phyloP scores from a whole-genome alignment of 2,797 vertebrate species.

The Taeniopygia guttata region DNA sequence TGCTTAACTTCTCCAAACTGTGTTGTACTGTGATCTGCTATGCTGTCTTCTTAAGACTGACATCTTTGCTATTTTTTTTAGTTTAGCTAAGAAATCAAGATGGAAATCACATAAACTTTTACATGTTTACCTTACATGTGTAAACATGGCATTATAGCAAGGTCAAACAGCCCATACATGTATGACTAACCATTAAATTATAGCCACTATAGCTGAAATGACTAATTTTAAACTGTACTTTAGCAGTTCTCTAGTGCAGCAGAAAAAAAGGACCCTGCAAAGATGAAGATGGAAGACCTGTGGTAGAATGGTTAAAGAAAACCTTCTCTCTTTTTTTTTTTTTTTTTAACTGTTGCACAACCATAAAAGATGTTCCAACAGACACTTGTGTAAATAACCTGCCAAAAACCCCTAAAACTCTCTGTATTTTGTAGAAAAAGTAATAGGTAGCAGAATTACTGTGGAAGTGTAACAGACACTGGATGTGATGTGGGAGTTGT shows the following conservation, averaged over 20 bases:
- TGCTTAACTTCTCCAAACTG: background rate
- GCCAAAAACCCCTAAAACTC: background rate
- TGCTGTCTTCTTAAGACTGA: background rate
- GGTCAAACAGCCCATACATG: background rate
- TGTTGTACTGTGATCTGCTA: background rate
- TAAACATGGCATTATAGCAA: background rate
- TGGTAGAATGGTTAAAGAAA: background rate
- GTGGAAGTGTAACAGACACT: background rate
- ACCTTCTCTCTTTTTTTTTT: background rate
- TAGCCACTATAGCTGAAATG: background rate
- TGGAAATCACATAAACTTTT: background rate
- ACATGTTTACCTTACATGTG: background rate
- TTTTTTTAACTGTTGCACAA: background rate
- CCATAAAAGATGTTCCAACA: background rate
- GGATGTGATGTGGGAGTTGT: rapidly evolving
- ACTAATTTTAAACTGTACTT: background rate
- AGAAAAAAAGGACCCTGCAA: background rate
- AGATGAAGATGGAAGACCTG: background rate
- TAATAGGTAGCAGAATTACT: background rate
- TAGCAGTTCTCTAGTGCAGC: background rate
- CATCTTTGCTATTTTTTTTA: background rate
- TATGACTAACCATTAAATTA: background rate
- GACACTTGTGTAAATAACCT: background rate
- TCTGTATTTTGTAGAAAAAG: background rate
- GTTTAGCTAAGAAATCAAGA: background rate